phyloP scores from a whole-genome alignment of 64 coral and sea anemone genomes.

The Catalaphyllia jardinei region DNA sequence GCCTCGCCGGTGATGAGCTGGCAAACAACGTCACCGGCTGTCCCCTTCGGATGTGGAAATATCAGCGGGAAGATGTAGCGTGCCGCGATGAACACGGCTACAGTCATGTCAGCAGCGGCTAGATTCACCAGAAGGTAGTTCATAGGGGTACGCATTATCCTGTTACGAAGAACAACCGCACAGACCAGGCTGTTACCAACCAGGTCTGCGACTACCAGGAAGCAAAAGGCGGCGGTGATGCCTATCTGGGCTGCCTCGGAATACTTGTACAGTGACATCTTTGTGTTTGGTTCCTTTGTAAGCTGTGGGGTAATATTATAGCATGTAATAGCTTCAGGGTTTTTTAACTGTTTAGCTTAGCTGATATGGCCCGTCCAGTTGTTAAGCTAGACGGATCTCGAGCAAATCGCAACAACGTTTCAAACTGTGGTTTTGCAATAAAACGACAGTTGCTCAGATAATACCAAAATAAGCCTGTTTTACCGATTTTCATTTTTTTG shows the following conservation, averaged over 20 bases:
- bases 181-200: conserved; percentile 19
- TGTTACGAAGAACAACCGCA: background rate
- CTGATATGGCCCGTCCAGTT: too few relatives aligned
- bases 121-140: conserved; percentile 2
- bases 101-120: background rate
- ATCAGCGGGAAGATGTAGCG: conserved; percentile 33
- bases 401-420: too few relatives aligned
- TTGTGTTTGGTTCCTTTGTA: background rate
- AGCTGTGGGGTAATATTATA: background rate
- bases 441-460: too few relatives aligned
- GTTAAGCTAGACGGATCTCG: too few relatives aligned
- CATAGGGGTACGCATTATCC: conserved; percentile 18
- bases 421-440: too few relatives aligned
- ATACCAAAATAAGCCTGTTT: too few relatives aligned
- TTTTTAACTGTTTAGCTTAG: too few relatives aligned
- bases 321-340: background rate
- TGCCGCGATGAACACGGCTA: conserved; percentile 4
- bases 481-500: too few relatives aligned
- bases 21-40: conserved; percentile 23
- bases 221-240: conserved; percentile 6
- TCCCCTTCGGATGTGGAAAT: conserved; percentile 25
- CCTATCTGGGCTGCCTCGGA: conserved; percentile 11
- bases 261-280: conserved; percentile 13
- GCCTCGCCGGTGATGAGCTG: conserved; percentile 43
- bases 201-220: conserved; percentile 3